Base-by-base conservation (phyloP, 2,113 vertebrate genomes). In the Pyrgilauda ruficollis region DNA sequence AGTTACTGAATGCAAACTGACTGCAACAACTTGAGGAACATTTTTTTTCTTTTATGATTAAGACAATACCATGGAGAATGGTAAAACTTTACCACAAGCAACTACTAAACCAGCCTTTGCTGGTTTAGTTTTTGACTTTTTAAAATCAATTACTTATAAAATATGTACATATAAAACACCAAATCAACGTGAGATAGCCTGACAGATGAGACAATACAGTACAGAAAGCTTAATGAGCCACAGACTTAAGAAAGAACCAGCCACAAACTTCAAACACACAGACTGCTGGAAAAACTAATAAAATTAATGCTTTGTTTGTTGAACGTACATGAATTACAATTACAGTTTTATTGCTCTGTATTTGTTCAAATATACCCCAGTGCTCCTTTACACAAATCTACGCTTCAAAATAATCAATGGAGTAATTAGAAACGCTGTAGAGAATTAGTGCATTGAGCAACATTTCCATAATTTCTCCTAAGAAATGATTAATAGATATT, bases 221-320 rank as follows among this genome's bases (percentile, higher is more conserved):
- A 19, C 35, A 63, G 41, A 53, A 90, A 35, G 33, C 28, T 84
- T 64, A 78, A 79, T 22, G 41, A 93, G 46, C 35, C 35, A 23
- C 46, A 62, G 52, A 28, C 33, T 66, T 47, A 39, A 56, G 52
- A 75, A 77, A 33, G 59, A 89, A 33, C 50, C 52, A 84, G 39
- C 50, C 15, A 35, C 56, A 47, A 15, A 82, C 20, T 81, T 81
- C 72, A 72, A 82, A 84, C 37, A 55, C 19, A 87, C 18, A 56
- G 68, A 33, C 44, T 84, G 64, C 55, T 72, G 41, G 47, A 67
- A 81, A 72, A 78, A 47, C 49, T 78, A 84, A 75, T 74, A 46
- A 63, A 88, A 89, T 72, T 75, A 89, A 67, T 84, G 84, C 55
- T 73, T 66, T 87, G 75, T 83, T 97, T 93, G 80, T 70, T 82